phyloP scores from a whole-genome alignment of 2,888 invertebrate genomes.

The Mellilla xanthometata region DNA sequence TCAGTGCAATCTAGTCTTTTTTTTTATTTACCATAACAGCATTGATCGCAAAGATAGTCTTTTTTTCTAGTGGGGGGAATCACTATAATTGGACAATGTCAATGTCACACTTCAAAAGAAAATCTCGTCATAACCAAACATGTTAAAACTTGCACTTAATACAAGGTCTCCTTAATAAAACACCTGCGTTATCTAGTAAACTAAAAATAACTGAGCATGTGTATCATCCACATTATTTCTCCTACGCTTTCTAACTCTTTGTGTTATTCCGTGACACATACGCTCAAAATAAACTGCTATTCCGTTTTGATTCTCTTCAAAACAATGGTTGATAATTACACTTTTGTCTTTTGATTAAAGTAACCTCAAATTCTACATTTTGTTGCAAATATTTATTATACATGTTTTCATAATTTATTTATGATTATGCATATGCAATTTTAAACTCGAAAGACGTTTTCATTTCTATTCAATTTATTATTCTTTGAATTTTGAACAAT shows the following conservation, averaged over 20 bases:
- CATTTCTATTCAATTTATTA: too few relatives aligned
- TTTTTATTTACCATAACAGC: too few relatives aligned
- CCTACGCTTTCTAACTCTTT: constrained; percentile 28
- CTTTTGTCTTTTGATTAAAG: constrained; percentile 21
- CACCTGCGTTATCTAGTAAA: constrained; percentile 11
- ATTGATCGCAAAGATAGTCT: too few relatives aligned
- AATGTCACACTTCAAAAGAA: too few relatives aligned
- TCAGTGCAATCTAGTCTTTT: too few relatives aligned
- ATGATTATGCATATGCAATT: too few relatives aligned
- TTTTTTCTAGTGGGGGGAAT: too few relatives aligned
- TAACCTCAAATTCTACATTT: constrained; percentile 32
- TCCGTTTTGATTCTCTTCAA: constrained; percentile 15
- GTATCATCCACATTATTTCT: constrained; percentile 29
- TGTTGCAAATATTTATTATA: constrained; percentile 2
- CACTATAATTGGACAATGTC: too few relatives aligned
- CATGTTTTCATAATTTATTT: too few relatives aligned
- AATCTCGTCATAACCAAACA: too few relatives aligned
- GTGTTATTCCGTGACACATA: constrained; percentile 33
- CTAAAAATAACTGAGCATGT: constrained; percentile 22
- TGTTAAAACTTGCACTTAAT: constrained; percentile 3
- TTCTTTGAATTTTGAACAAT: too few relatives aligned
- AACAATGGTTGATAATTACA: constrained; percentile 7
- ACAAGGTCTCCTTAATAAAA: constrained; percentile 2
- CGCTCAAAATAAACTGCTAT: constrained; percentile 35
- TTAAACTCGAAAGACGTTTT: too few relatives aligned